These are phyloP conservation scores for Chirona hameri DNA, from an alignment of 2,888 invertebrate species.

Conservation along the genomic window DNA sequence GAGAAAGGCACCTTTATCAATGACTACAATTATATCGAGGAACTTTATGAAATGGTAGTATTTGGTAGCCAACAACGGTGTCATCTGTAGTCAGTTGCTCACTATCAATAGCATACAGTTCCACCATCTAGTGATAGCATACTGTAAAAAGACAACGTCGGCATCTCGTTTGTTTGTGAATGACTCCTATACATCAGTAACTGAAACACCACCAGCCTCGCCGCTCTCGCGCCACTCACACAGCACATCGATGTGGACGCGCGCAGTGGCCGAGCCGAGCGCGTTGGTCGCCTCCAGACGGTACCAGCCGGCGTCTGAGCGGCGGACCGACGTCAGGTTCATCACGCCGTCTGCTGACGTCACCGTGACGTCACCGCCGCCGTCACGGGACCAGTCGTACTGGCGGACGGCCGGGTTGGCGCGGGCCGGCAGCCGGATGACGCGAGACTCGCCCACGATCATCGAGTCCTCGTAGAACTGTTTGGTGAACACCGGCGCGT, in stretches of 20 bases:
- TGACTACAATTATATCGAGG: no score
- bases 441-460: background rate
- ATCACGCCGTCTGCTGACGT: background rate
- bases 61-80: no score
- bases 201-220: no score
- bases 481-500: background rate
- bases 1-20: no score
- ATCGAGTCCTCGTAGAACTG: background rate
- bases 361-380: background rate
- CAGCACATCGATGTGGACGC: background rate
- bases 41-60: no score
- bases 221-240: background rate
- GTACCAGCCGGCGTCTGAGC: background rate
- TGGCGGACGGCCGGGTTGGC: background rate
- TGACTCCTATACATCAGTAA: no score
- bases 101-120: no score
- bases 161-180: no score
- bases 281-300: background rate
- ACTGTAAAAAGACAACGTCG: no score
- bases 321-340: background rate
- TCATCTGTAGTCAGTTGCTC: no score
- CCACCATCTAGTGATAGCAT: no score
- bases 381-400: background rate
- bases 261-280: background rate
- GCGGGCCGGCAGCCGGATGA: background rate